These are phyloP conservation scores for Phainopepla nitens DNA, from an alignment of 2,113 vertebrate species.

Conservation along the genomic window DNA sequence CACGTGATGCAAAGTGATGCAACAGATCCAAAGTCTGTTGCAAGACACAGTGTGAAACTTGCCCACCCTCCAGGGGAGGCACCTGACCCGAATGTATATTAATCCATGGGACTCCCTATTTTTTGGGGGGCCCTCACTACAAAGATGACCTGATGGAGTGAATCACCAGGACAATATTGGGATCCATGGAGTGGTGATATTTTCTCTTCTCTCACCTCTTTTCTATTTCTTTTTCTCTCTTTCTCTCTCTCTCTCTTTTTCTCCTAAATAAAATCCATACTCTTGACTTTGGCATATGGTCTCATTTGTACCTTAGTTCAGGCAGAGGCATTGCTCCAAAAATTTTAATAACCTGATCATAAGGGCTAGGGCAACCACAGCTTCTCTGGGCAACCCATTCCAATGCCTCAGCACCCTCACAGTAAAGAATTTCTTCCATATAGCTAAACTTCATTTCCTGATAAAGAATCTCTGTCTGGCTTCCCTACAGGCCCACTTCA, in stretches of 20 bases:
- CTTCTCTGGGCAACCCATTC: background rate
- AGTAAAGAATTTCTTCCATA: background rate
- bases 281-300: background rate
- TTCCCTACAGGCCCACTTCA: background rate
- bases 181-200: background rate
- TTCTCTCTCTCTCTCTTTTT: background rate
- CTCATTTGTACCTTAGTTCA: background rate
- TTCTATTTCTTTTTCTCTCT: background rate
- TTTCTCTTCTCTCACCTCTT: background rate
- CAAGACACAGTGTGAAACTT: background rate
- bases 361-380: background rate
- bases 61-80: no score
- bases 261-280: background rate
- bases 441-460: background rate
- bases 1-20: background rate
- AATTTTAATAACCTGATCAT: background rate
- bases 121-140: background rate
- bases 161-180: fast-evolving
- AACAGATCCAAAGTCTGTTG: background rate
- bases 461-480: background rate
- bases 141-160: background rate
- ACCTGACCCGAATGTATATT: background rate
- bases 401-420: background rate
- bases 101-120: background rate
- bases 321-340: background rate